phyloP scores from a whole-genome alignment of 1,140 invertebrate genomes.

The Plectus sambesii region DNA sequence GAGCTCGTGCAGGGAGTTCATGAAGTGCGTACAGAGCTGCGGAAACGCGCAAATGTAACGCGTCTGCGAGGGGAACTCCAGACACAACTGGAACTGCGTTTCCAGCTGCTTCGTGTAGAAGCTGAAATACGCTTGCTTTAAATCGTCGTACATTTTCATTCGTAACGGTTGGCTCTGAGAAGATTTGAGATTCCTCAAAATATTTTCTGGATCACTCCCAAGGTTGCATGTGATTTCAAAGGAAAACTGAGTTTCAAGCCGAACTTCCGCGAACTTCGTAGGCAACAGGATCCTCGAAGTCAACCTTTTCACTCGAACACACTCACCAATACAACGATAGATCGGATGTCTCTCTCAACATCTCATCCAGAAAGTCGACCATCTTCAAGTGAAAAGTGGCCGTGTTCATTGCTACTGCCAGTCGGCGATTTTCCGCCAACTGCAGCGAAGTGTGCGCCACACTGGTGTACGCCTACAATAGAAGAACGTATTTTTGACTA shows the following conservation, averaged over 20 bases:
- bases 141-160: background rate
- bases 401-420: conserved; percentile 81
- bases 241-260: no score
- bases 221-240: background rate
- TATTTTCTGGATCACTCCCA: no score
- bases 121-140: background rate
- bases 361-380: conserved; percentile 93
- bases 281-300: no score
- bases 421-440: conserved; percentile 69
- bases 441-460: conserved; percentile 66
- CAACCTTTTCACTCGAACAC: background rate
- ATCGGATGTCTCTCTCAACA: conserved; percentile 86
- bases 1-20: no score
- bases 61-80: conserved; percentile 10
- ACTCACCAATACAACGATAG: conserved; percentile 75
- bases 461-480: conserved; percentile 65
- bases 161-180: no score
- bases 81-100: conserved; percentile 1
- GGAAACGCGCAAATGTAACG: no score
- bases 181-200: no score
- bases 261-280: no score
- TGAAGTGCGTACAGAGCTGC: no score
- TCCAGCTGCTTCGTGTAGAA: conserved; percentile 7
- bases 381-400: conserved; percentile 91
- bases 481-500: conserved; percentile 1